These are phyloP conservation scores for Amblyopsis rosae DNA, from an alignment of 2,113 vertebrate genomes.

Conservation along the genomic window DNA sequence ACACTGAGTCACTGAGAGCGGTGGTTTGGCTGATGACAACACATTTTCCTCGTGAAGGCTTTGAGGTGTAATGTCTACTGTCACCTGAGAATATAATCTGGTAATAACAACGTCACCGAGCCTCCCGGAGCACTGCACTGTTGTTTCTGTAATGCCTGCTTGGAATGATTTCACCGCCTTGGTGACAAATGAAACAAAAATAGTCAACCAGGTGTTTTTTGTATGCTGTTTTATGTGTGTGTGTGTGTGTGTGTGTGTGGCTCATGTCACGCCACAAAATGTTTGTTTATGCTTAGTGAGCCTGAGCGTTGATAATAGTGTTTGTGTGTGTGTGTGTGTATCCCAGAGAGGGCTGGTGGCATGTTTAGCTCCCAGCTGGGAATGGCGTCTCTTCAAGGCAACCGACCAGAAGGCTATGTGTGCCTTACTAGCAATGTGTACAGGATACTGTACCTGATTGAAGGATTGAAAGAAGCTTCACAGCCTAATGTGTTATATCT, in stretches of 20 bases:
- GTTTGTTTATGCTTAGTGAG: neutral
- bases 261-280: neutral
- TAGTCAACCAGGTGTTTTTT: neutral
- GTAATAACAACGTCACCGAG: slow-evolving; percentile 41
- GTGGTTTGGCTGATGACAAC: slow-evolving; percentile 35
- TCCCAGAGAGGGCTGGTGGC: slow-evolving; percentile 28
- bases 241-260: neutral
- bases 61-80: slow-evolving; percentile 39
- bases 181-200: neutral
- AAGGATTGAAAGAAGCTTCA: neutral
- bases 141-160: slow-evolving; percentile 27
- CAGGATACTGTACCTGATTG: neutral
- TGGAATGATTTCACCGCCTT: slow-evolving; percentile 4
- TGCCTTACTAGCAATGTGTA: slow-evolving; percentile 23
- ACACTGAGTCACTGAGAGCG: slow-evolving; percentile 50
- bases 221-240: neutral
- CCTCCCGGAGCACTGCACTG: slow-evolving; percentile 23
- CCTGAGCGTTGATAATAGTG: neutral
- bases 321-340: neutral
- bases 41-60: slow-evolving; percentile 4
- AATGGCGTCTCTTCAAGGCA: slow-evolving; percentile 40
- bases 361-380: slow-evolving; percentile 56
- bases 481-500: neutral
- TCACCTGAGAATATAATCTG: slow-evolving; percentile 45
- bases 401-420: slow-evolving; percentile 46